Conservation (phyloP, 2,888 invertebrate genomes). For the Archaeoteleia sp. region DNA sequence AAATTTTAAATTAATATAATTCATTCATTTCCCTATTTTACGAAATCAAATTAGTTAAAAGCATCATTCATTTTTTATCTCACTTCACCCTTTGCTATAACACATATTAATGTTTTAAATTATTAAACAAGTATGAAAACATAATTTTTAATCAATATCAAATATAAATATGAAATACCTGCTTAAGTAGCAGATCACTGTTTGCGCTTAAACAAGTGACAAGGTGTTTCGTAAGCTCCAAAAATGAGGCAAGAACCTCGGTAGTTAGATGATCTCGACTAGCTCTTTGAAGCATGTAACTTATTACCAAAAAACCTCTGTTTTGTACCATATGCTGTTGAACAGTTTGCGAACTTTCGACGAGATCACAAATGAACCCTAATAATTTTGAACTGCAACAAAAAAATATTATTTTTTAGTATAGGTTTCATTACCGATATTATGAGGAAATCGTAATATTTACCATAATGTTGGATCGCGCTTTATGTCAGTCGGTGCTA, state of each 20-base stretch:
- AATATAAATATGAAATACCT: slow-evolving; percentile 79
- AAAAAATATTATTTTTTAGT: neutral
- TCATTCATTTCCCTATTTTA: too few species aligned
- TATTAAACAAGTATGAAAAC: neutral
- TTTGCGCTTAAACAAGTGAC: slow-evolving; percentile 95
- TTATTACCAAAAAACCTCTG: slow-evolving; percentile 98
- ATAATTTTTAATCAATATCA: too few species aligned
- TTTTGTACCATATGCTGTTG: slow-evolving; percentile 99
- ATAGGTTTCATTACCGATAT: neutral
- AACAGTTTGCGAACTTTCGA: slow-evolving; percentile 97
- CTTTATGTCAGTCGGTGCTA: slow-evolving; percentile 86
- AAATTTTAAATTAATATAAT: too few species aligned
- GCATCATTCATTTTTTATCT: too few species aligned
- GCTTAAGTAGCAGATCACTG: slow-evolving; percentile 92
- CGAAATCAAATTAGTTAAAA: too few species aligned
- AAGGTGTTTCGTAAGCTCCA: slow-evolving; percentile 93
- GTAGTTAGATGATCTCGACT: slow-evolving; percentile 94
- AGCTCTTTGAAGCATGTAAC: slow-evolving; percentile 95
- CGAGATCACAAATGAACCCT: slow-evolving; percentile 97
- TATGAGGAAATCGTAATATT: slow-evolving; percentile 54
- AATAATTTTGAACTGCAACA: slow-evolving; percentile 90
- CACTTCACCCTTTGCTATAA: too few species aligned
- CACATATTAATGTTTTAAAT: too few species aligned
- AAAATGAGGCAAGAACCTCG: slow-evolving; percentile 93
- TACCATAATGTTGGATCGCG: slow-evolving; percentile 93